Evolutionary conservation across 2,113 vertebrate genomes (phyloP), one percentile per base, ranked within the genome.

Genomic region (Pygoscelis adeliae): DNA sequence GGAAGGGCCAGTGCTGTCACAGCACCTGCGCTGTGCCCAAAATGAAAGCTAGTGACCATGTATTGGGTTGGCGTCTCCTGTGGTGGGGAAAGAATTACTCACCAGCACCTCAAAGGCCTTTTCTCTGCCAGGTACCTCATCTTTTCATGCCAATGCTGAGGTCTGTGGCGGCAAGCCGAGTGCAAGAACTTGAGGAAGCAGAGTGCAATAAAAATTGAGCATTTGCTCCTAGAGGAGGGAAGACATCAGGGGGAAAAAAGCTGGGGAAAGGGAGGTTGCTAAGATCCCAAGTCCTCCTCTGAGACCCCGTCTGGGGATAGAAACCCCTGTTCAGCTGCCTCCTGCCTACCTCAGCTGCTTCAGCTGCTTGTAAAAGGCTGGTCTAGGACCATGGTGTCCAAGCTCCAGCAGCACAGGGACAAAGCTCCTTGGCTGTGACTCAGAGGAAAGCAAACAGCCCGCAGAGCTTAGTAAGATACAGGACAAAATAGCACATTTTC

Each of bases 41-140:
- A 63, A 13, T 30, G 8, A 79, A 58, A 66, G 42, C 9, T 13
- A 15, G 19, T 53, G 50, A 27, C 30, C 32, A 30, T 0, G 0
- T 29, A n/a, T 18, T 40, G 59, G 19, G 49, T 34, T 82, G 16
- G 11, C 1, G 0, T 30, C 44, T 69, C n/a, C 59, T 53, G 44
- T 2, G 8, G 18, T 1, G 1, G 36, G 22, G 38, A 80, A 3
- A 55, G 16, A 61, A 81, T n/a, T 78, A 36, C 40, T 81, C 59
- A 40, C 15, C 30, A 83, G 21, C 32, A 65, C 3, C 20, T 61
- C 76, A 58, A 62, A 90, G 26, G 42, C 21, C 9, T 85, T 84
- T 83, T 16, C 38, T 62, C 36, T 85, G 10, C 16, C 66, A 42
- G 14, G 5, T 70, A 16, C 30, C 65, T 71, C 65, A 78, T 40